Evolutionary conservation across 1,140 invertebrate genomes (phyloP), one percentile per base, ranked within the genome.

Genomic region (Heterodera carotae): DNA sequence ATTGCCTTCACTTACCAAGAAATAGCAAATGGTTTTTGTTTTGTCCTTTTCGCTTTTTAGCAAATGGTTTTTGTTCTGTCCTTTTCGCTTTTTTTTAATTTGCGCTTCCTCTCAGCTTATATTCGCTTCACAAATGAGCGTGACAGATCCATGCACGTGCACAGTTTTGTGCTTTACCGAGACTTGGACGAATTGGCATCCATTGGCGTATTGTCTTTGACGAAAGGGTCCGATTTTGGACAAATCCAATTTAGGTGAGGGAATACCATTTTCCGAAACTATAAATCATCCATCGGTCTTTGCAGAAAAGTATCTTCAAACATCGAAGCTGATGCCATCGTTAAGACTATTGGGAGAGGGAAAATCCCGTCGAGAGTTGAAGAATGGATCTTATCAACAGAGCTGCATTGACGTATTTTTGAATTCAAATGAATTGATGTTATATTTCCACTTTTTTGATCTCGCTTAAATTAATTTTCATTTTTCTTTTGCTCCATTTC

Each of bases 171-270:
- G n/a, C 72, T 74, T 22, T 74, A 31, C 15, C 66, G 59, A 74
- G 72, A 74, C 7, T 62, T 74, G 39, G 56, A 74, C 59, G 72
- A 74, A 62, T 62, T 74, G 56, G 72, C 59, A 22, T 25, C 59
- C 29, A 39, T 64, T 25, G 72, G 64, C 2, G 2, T 34, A 43
- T 36, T 74, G 6, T 25, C 36, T 27, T 27, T 74, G 59, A 2
- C 72, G 59, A 74, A 74, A 34, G 39, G 59, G 2, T 43, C 59
- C 2, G 72, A 74, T 74, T 62, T 62, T 56, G 72, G 72, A 7
- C 72, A 74, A 34, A 27, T 74, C 25, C 56, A 59, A n/a, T 74
- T 36, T 12, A 74, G 33, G 72, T 56, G 18, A 56, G 18, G 0
- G 22, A 56, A 53, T 6, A 39, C 36, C 36, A 39, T 39, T 4